Evolutionary conservation across 2,797 vertebrate genomes (phyloP).

Genomic region (Moxostoma hubbsi): DNA sequence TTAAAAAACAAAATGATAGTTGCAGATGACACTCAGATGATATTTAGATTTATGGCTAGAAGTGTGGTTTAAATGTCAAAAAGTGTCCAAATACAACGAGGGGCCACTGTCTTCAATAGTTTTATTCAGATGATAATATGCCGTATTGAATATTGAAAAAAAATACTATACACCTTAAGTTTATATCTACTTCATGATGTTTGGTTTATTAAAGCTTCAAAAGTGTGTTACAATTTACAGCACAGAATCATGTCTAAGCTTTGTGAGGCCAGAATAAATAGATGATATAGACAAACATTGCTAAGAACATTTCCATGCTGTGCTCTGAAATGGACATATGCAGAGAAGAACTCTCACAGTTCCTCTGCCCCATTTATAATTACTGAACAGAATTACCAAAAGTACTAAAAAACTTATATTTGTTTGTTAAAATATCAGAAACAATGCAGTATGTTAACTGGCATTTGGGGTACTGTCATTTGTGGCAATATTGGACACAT

Average conservation of each 20-base stretch:
- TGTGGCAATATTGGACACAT: conserved; percentile 10
- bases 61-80: no score
- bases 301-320: conserved; percentile 53
- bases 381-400: conserved; percentile 23
- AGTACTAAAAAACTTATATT: no score
- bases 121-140: neutral
- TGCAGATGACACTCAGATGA: no score
- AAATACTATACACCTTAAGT: conserved; percentile 13
- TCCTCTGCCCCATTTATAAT: conserved; percentile 14
- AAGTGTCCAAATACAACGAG: no score
- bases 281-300: conserved; percentile 57
- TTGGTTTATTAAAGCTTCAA: conserved; percentile 44
- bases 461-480: neutral
- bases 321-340: conserved; percentile 40
- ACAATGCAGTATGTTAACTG: neutral
- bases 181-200: conserved; percentile 24
- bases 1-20: no score
- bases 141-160: neutral
- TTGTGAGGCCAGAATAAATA: conserved; percentile 46
- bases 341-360: conserved; percentile 33
- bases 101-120: no score
- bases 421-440: neutral
- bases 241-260: conserved; percentile 39
- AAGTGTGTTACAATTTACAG: conserved; percentile 62
- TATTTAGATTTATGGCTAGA: no score